Conservation (phyloP, 2,113 vertebrate genomes). For the Callopanchax toddi region DNA sequence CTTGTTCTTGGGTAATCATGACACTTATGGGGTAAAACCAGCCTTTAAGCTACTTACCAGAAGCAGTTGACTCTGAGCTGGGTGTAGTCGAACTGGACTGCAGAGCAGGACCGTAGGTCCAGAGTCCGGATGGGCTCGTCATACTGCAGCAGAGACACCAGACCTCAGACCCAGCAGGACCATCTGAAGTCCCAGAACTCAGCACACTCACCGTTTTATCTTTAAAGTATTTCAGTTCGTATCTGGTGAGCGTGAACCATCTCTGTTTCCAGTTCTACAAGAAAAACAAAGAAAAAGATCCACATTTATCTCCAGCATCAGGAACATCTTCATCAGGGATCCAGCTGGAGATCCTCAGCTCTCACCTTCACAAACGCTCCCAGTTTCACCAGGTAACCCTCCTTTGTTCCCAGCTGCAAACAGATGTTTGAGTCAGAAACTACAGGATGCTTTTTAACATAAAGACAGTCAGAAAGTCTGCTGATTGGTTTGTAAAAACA, state of each 20-base stretch:
- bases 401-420: conserved; percentile 93
- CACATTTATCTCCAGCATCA: background rate
- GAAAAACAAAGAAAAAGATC: background rate
- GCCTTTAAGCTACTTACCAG: no score
- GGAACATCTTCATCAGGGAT: no score
- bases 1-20: no score
- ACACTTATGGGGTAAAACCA: no score
- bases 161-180: background rate
- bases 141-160: conserved; percentile 76
- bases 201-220: conserved; percentile 93
- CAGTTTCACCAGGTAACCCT: conserved; percentile 95
- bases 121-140: conserved; percentile 90
- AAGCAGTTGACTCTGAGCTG: conserved; percentile 96
- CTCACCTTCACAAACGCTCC: conserved; percentile 86
- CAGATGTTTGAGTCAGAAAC: background rate
- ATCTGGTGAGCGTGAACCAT: conserved; percentile 94
- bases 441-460: background rate
- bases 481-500: no score
- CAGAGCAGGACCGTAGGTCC: conserved; percentile 90
- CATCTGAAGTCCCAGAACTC: background rate
- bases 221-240: conserved; percentile 97
- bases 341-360: background rate
- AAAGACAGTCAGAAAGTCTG: no score
- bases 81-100: conserved; percentile 96
- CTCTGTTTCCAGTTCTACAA: conserved; percentile 94